Percentiles rank a stretch among this genome's conserved stretches.
Conservation (phyloP, 2,113 vertebrate species). For the Falcunculus frontatus region DNA sequence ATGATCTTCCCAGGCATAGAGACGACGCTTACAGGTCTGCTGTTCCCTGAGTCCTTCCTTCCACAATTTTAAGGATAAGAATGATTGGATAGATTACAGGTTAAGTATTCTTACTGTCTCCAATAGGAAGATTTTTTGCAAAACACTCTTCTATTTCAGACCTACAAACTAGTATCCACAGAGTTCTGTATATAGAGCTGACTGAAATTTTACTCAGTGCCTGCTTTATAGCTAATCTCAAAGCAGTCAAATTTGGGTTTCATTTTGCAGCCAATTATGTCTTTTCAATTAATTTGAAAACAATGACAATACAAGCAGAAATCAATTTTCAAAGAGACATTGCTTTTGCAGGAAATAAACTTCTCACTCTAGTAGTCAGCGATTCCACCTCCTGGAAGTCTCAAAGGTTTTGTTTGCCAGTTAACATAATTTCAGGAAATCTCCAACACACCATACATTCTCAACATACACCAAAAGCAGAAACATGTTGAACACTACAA, state of each 20-base stretch:
- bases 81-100: neutral
- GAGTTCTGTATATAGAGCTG: neutral
- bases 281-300: neutral
- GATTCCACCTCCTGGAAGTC: neutral
- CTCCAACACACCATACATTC: neutral
- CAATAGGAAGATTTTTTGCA: neutral
- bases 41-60: accelerated
- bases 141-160: neutral
- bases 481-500: neutral
- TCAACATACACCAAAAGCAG: neutral
- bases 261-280: neutral
- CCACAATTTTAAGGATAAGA: neutral
- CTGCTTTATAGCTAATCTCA: neutral
- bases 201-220: neutral
- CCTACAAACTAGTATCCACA: neutral
- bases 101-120: neutral
- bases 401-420: neutral
- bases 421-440: neutral
- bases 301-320: neutral
- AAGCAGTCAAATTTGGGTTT: neutral
- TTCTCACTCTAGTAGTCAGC: neutral
- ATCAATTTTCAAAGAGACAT: neutral
- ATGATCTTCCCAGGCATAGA: too few species aligned
- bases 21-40: too few species aligned
- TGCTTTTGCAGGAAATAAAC: neutral